phyloP scores from a whole-genome alignment of 2,888 invertebrate genomes.

The Eumerus sabulonum region DNA sequence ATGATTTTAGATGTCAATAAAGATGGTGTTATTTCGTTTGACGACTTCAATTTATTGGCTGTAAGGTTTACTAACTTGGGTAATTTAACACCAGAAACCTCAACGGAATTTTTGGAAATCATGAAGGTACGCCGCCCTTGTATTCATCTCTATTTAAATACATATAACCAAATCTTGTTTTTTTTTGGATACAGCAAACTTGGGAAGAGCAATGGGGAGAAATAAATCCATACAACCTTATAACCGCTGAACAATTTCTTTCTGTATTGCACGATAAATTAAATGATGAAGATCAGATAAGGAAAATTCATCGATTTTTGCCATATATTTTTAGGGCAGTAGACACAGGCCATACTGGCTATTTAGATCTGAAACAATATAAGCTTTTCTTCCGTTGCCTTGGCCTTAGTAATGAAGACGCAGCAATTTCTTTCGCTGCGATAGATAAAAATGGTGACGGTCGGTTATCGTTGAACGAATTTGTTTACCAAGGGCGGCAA shows the following conservation, averaged over 20 bases:
- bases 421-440: slow-evolving; percentile 87
- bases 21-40: slow-evolving; percentile 90
- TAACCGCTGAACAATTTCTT: slow-evolving; percentile 89
- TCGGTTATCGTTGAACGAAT: slow-evolving; percentile 87
- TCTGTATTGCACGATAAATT: slow-evolving; percentile 90
- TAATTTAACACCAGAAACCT: slow-evolving; percentile 84
- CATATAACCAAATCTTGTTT: slow-evolving; percentile 13
- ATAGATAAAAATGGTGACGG: slow-evolving; percentile 91
- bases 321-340: slow-evolving; percentile 92
- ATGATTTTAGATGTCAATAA: slow-evolving; percentile 90
- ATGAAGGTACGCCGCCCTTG: slow-evolving; percentile 85
- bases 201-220: slow-evolving; percentile 93
- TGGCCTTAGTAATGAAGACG: slow-evolving; percentile 86
- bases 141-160: too few species aligned
- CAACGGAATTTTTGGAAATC: slow-evolving; percentile 85
- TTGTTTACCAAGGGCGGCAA: slow-evolving; percentile 89
- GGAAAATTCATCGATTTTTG: slow-evolving; percentile 87
- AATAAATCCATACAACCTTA: slow-evolving; percentile 88
- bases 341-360: slow-evolving; percentile 88
- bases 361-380: slow-evolving; percentile 89
- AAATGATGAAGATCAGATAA: slow-evolving; percentile 86
- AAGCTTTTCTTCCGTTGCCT: slow-evolving; percentile 90
- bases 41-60: slow-evolving; percentile 87
- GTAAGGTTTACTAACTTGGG: slow-evolving; percentile 88
- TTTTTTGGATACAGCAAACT: slow-evolving; percentile 81